phyloP scores from a whole-genome alignment of 2,113 vertebrate species.

The Carettochelys insculpta region DNA sequence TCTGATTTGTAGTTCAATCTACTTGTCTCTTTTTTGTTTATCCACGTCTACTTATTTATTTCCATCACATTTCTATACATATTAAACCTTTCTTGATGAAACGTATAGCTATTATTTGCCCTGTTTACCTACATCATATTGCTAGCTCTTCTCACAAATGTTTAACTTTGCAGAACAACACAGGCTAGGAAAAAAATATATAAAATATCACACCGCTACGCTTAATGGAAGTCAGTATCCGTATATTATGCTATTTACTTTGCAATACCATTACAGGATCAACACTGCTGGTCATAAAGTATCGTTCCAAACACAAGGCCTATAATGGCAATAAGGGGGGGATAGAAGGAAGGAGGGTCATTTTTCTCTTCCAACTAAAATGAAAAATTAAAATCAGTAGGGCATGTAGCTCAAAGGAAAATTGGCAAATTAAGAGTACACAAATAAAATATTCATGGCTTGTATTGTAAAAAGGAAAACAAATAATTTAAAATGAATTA shows the following conservation, averaged over 20 bases:
- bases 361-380: slow-evolving; percentile 72
- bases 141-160: slow-evolving; percentile 48
- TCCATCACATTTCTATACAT: background rate
- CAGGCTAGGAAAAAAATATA: slow-evolving; percentile 46
- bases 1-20: slow-evolving; percentile 35
- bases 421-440: slow-evolving; percentile 78
- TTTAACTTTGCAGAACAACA: slow-evolving; percentile 57
- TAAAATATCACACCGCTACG: slow-evolving; percentile 56
- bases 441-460: slow-evolving; percentile 77
- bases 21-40: background rate
- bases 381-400: slow-evolving; percentile 80
- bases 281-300: slow-evolving; percentile 65
- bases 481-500: slow-evolving; percentile 79
- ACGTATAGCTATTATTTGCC: background rate
- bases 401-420: slow-evolving; percentile 79
- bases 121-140: slow-evolving; percentile 23
- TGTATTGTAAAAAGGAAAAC: slow-evolving; percentile 73
- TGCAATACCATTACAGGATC: slow-evolving; percentile 75
- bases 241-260: slow-evolving; percentile 72
- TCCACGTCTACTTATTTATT: background rate
- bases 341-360: slow-evolving; percentile 61
- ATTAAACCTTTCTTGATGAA: background rate
- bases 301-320: slow-evolving; percentile 65
- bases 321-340: slow-evolving; percentile 64
- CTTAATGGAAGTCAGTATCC: slow-evolving; percentile 74